Conservation (phyloP, 2,797 vertebrate species). For the Oreortyx pictus region DNA sequence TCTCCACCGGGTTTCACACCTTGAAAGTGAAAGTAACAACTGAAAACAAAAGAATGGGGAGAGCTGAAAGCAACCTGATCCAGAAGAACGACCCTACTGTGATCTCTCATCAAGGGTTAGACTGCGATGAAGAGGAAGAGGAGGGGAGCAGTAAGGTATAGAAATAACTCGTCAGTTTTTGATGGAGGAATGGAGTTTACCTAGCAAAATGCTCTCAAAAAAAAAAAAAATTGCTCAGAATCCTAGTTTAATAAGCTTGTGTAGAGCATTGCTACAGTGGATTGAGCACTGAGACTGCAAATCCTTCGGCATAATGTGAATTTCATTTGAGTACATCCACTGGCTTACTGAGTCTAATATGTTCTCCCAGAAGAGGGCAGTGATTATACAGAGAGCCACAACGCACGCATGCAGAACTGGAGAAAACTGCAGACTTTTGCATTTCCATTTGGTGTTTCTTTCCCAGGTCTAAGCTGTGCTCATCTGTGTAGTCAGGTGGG, state of each 20-base stretch:
- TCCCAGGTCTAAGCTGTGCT: not conserved
- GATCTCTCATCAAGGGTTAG: conserved; percentile 78
- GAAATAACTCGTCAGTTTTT: not conserved
- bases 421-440: not conserved
- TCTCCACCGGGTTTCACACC: conserved; percentile 88
- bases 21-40: conserved; percentile 89
- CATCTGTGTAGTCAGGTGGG: not conserved
- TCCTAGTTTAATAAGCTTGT: not conserved
- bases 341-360: not conserved
- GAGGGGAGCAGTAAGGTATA: conserved; percentile 53
- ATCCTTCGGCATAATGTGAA: not conserved
- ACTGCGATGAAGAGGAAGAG: conserved; percentile 77
- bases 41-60: conserved; percentile 83
- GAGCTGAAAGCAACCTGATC: conserved; percentile 40
- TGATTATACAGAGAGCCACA: not conserved
- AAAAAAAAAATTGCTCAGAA: not conserved
- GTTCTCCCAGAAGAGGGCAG: not conserved
- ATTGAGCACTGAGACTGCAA: not conserved
- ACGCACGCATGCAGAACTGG: not conserved
- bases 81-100: conserved; percentile 56
- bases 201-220: not conserved
- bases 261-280: not conserved
- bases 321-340: not conserved
- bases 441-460: not conserved
- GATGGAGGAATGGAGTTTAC: not conserved